Evolutionary conservation across 2,113 vertebrate genomes (phyloP).

Genomic region (Prietella phreatophila): DNA sequence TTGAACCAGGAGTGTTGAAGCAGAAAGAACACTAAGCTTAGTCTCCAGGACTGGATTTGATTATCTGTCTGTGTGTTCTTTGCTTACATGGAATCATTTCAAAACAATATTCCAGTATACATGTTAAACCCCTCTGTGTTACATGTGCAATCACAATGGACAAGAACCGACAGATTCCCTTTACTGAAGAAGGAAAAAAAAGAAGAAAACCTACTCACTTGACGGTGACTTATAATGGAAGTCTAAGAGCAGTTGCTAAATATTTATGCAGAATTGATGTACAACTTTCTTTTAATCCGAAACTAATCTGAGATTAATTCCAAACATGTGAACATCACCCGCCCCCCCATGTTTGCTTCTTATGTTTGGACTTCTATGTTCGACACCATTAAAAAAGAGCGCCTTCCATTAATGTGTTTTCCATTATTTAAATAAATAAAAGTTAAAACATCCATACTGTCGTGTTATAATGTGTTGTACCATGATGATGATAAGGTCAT

Average conservation of each 20-base stretch:
- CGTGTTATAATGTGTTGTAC: constrained; percentile 66
- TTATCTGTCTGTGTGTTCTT: background rate
- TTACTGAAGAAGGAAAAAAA: background rate
- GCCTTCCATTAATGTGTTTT: background rate
- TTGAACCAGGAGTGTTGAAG: background rate
- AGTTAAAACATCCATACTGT: background rate
- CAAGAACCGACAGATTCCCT: background rate
- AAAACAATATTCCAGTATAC: background rate
- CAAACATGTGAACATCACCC: no score
- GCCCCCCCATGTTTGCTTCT: background rate
- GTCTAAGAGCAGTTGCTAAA: background rate
- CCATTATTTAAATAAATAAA: background rate
- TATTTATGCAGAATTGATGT: background rate
- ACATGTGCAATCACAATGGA: no score
- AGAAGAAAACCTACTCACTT: background rate
- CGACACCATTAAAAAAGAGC: background rate
- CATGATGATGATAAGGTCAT: constrained; percentile 73
- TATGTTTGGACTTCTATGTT: background rate
- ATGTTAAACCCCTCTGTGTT: background rate
- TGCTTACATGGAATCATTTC: background rate
- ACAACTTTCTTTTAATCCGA: background rate
- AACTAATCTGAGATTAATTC: background rate
- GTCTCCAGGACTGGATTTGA: background rate
- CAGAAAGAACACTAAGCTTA: background rate
- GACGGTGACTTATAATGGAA: background rate